These are phyloP conservation scores for Lamellibrachia satsuma DNA, from an alignment of 2,888 invertebrate species.

Conservation along the genomic window DNA sequence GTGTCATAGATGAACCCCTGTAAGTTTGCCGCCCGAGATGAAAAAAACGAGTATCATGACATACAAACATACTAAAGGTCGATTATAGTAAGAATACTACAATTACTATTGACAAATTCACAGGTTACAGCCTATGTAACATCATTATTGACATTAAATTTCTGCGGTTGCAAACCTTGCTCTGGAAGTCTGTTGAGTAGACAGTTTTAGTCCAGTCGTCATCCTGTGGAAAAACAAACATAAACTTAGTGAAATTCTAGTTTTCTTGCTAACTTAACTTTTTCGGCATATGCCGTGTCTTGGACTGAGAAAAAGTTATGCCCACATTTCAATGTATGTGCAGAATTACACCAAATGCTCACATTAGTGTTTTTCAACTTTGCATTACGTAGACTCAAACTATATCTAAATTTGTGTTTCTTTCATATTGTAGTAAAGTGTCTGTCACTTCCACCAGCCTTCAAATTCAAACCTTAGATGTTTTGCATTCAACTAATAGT, in stretches of 20 bases:
- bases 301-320: neutral
- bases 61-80: too few species aligned
- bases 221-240: conserved; percentile 67
- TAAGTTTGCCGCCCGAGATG: too few species aligned
- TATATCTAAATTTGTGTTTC: neutral
- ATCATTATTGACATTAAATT: neutral
- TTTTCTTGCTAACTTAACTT: conserved; percentile 25
- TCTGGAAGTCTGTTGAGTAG: conserved; percentile 75
- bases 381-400: neutral
- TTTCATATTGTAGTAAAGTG: neutral
- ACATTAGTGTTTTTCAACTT: neutral
- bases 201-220: conserved; percentile 82
- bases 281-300: neutral
- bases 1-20: too few species aligned
- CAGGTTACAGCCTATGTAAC: too few species aligned
- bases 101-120: too few species aligned
- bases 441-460: neutral
- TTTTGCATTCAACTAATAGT: neutral
- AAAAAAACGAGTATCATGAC: too few species aligned
- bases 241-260: neutral
- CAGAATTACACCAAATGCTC: neutral
- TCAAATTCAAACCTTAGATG: neutral
- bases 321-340: neutral
- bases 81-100: too few species aligned
- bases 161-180: conserved; percentile 50